phyloP scores from a whole-genome alignment of 2,888 invertebrate genomes.

The Drosophila siamana region DNA sequence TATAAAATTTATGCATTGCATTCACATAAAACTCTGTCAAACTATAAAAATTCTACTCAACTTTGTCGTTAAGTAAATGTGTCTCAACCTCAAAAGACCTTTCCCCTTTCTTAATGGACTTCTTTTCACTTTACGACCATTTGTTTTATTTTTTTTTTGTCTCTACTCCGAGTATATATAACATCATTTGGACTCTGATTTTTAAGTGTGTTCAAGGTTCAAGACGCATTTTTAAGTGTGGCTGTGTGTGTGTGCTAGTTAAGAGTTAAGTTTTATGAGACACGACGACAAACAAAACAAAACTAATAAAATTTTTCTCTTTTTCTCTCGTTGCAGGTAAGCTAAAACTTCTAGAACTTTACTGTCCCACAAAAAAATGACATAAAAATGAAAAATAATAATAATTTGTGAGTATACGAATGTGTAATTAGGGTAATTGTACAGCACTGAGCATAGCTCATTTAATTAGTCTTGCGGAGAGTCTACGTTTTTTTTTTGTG shows the following conservation, averaged over 20 bases:
- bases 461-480: not conserved
- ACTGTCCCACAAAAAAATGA: conserved; percentile 17
- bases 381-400: conserved; percentile 25
- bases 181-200: conserved; percentile 22
- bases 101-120: conserved; percentile 38
- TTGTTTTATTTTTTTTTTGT: not conserved
- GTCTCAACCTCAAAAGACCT: conserved; percentile 18
- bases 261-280: conserved; percentile 43
- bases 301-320: conserved; percentile 57
- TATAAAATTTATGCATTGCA: conserved; percentile 30
- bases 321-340: conserved; percentile 68
- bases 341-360: conserved; percentile 41
- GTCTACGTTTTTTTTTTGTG: not conserved
- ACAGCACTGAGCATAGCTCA: conserved; percentile 13
- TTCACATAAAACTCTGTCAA: conserved; percentile 18
- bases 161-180: not conserved
- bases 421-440: conserved; percentile 39
- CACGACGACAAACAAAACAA: conserved; percentile 28
- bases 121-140: conserved; percentile 43
- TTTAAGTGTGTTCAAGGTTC: conserved; percentile 22
- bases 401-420: conserved; percentile 54
- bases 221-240: conserved; percentile 1
- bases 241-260: not conserved
- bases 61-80: conserved; percentile 28
- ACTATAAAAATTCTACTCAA: conserved; percentile 26